Evolutionary conservation across 2,113 vertebrate species (phyloP), one percentile per base, ranked within the genome.

Genomic region (Pungitius pungitius): DNA sequence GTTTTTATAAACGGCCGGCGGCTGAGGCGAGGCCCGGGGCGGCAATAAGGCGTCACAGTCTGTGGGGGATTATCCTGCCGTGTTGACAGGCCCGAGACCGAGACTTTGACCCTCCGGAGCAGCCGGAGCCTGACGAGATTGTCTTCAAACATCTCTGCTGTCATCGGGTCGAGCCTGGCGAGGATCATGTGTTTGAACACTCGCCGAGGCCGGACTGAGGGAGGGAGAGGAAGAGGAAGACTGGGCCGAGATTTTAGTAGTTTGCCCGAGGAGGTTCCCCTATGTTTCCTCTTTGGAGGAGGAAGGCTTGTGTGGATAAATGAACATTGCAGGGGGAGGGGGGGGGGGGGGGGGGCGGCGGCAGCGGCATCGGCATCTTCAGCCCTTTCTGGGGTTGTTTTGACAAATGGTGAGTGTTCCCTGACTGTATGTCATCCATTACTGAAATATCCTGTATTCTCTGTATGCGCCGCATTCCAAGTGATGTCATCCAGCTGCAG

Each of bases 111-210:
- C 77, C 52, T 49, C 18, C n/a, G 39, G 42, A 52, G 66, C 58
- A 42, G 58, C 58, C 67, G 2, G 71, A 67, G 49, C 63, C 69
- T 55, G 73, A 80, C 24, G 0, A 22, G 26, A 69, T 39, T 80
- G 70, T 77, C 74, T 78, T 65, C 18, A 75, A 71, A 82, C 49
- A 14, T 58, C 62, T 73, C 47, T 54, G 64, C 73, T 69, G 78
- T 83, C 56, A 61, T 47, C 71, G 0, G 43, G 61, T 69, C 47
- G 33, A 15, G 18, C 77, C 27, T 69, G 39, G 55, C 45, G 12
- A 0, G 52, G 63, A 60, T 71, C 1, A 10, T 39, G 2, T 30
- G 30, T 30, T 30, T 30, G 30, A 30, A 30, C 30, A 30, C 56
- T 65, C 3, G 3, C 45, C 26, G 18, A 80, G 59, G 61, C 22